Conservation (phyloP, 2,797 vertebrate genomes). For the Harpagifer antarcticus region DNA sequence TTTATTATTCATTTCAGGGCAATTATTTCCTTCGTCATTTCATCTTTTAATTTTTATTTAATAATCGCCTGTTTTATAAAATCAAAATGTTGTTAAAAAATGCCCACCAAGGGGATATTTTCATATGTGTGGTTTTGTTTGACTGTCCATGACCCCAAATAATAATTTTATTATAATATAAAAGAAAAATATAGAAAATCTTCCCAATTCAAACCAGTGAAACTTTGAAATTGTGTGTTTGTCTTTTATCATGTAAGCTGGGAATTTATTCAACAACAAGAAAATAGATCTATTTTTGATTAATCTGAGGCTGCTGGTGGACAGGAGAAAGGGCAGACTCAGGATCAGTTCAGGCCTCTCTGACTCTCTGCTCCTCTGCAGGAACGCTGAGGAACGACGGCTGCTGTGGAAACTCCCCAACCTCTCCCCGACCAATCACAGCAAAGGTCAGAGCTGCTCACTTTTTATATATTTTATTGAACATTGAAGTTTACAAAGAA, state of each 20-base stretch:
- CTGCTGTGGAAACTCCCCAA: constrained; percentile 94
- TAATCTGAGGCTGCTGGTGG: neutral
- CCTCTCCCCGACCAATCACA: constrained; percentile 86
- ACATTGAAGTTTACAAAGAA: neutral
- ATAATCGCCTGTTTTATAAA: neutral
- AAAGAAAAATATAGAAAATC: no score
- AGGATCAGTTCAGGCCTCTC: neutral
- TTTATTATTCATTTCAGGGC: neutral
- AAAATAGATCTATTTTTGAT: no score
- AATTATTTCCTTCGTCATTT: neutral
- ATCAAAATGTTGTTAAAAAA: neutral
- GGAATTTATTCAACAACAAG: neutral
- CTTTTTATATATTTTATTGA: neutral
- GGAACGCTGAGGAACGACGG: constrained; percentile 89
- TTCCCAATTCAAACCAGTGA: no score
- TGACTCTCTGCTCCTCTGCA: constrained; percentile 56
- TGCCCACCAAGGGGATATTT: neutral
- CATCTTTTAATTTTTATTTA: neutral
- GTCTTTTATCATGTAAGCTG: neutral
- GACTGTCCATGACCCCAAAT: no score
- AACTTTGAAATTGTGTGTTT: neutral
- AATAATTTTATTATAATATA: no score
- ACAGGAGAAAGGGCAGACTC: no score
- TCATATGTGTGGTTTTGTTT: neutral
- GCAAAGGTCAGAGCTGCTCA: constrained; percentile 81